Conservation (phyloP, 2,113 vertebrate genomes). For the Macquaria australasica region DNA sequence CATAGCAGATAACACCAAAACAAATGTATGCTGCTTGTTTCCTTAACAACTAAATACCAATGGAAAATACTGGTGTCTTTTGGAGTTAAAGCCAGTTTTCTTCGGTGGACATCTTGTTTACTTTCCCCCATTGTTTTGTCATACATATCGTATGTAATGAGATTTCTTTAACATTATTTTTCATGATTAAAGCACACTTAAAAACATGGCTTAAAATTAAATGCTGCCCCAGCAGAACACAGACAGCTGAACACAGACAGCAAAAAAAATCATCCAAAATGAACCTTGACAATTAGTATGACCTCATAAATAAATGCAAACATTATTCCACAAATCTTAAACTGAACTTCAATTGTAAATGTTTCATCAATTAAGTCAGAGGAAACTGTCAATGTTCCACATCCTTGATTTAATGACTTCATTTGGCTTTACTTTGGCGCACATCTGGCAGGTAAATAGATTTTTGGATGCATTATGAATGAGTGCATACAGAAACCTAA, state of each 20-base stretch:
- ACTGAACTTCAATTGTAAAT: not conserved
- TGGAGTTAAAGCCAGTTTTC: not conserved
- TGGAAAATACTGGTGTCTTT: not conserved
- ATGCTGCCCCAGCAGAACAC: not conserved
- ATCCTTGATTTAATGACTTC: slow-evolving; percentile 3
- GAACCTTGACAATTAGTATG: not conserved
- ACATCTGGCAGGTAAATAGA: slow-evolving; percentile 43
- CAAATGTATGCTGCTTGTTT: not conserved
- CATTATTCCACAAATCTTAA: not conserved
- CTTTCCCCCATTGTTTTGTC: not conserved
- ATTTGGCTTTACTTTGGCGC: not conserved
- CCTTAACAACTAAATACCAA: not conserved
- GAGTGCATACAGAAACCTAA: slow-evolving; percentile 21
- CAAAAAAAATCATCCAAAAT: not conserved
- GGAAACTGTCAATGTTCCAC: not conserved
- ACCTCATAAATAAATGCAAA: not conserved
- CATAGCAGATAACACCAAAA: not conserved
- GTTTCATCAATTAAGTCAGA: slow-evolving; percentile 17
- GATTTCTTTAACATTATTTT: not conserved
- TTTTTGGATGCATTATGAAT: slow-evolving; percentile 18
- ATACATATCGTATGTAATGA: no score
- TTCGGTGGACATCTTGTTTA: not conserved
- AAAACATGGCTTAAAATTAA: not conserved
- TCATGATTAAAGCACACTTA: not conserved
- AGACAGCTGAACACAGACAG: not conserved